phyloP scores from a whole-genome alignment of 1,140 invertebrate genomes.

The Notospermus geniculatus region DNA sequence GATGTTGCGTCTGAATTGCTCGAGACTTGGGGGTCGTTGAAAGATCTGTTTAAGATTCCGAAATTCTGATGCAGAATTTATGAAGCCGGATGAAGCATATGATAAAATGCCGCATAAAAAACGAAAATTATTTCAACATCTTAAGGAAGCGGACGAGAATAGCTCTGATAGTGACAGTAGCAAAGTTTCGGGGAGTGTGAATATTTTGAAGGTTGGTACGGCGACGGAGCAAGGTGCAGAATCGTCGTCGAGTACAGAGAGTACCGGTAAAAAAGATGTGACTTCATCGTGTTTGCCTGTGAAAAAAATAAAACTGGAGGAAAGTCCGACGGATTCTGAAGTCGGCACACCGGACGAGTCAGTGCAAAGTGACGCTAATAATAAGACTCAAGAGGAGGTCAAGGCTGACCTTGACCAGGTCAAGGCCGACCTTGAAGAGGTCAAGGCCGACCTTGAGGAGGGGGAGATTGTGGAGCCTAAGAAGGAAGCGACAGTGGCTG shows the following conservation, averaged over 20 bases:
- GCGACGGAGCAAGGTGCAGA: not conserved
- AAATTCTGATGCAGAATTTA: too few relatives aligned
- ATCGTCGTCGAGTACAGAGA: not conserved
- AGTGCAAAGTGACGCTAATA: not conserved
- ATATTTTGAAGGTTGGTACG: not conserved
- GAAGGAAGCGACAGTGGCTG: constrained; percentile 24
- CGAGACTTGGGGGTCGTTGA: constrained; percentile 66
- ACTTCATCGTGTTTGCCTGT: not conserved
- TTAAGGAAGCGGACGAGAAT: not conserved
- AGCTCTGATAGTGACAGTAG: constrained; percentile 15
- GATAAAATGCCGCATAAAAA: too few relatives aligned
- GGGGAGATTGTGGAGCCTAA: not conserved
- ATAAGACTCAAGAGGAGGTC: not conserved
- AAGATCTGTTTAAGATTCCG: constrained; percentile 83
- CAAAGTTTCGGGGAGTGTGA: not conserved
- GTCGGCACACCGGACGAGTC: not conserved
- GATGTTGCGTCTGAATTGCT: constrained; percentile 68
- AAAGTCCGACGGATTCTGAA: too few relatives aligned
- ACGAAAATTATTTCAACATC: too few relatives aligned
- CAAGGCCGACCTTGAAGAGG: not conserved
- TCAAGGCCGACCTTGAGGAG: not conserved
- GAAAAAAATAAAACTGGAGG: not conserved
- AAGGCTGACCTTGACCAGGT: too few relatives aligned
- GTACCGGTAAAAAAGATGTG: not conserved
- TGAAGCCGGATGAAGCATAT: too few relatives aligned